Percentiles rank a stretch among this genome's conserved stretches.
These are phyloP conservation scores for Euplexia lucipara DNA, from an alignment of 2,888 invertebrate species.

Conservation along the genomic window DNA sequence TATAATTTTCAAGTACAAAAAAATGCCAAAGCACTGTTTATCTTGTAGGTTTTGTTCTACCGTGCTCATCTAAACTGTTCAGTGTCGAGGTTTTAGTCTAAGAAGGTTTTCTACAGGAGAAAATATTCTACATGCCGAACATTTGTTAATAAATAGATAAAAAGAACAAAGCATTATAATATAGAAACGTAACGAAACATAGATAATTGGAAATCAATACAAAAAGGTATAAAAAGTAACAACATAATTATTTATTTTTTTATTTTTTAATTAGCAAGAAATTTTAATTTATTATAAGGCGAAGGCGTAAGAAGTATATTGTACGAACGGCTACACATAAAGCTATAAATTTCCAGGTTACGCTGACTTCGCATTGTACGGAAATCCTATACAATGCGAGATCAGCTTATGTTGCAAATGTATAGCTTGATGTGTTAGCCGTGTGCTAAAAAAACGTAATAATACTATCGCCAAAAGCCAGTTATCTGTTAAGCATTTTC, in stretches of 20 bases:
- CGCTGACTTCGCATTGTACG: too few relatives aligned
- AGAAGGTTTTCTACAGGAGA: constrained; percentile 6
- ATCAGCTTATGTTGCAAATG: too few relatives aligned
- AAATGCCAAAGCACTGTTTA: neutral
- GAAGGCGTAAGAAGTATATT: too few relatives aligned
- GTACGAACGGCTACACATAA: too few relatives aligned
- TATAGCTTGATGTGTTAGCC: too few relatives aligned
- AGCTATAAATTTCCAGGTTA: too few relatives aligned
- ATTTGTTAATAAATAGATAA: constrained; percentile 20
- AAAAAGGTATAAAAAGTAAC: neutral
- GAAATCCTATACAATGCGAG: too few relatives aligned
- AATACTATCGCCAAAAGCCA: constrained; percentile 26
- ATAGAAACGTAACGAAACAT: constrained; percentile 6
- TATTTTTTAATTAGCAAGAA: too few relatives aligned
- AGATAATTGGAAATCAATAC: neutral
- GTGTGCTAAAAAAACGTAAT: neutral
- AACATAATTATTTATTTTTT: too few relatives aligned
- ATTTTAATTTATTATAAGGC: too few relatives aligned
- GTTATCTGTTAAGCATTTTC: neutral
- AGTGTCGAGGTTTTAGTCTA: constrained; percentile 9
- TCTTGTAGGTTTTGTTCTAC: neutral
- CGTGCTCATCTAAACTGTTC: constrained; percentile 7
- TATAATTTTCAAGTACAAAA: neutral
- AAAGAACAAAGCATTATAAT: constrained; percentile 39
- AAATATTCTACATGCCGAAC: constrained; percentile 20